A percentile compares a stretch with the other conserved stretches of the same genome.
Evolutionary conservation across 2,888 invertebrate genomes (phyloP).

Genomic region (Conops quadrifasciatus): DNA sequence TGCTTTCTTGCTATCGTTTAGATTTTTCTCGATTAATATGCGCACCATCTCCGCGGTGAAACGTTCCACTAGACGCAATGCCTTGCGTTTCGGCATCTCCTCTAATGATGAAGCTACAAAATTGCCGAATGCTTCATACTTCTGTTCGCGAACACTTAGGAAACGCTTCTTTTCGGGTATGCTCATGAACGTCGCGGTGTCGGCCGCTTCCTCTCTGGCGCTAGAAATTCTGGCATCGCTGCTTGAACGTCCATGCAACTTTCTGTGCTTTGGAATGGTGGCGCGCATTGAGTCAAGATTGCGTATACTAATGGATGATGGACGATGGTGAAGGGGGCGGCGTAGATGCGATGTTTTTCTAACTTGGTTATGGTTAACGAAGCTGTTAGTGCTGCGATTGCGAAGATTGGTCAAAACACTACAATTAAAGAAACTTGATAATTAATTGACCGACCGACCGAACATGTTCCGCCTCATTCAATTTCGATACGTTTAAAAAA

Average conservation of each 20-base stretch:
- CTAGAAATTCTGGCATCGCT: background rate
- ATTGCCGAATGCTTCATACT: conserved; percentile 59
- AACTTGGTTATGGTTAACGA: too few relatives aligned
- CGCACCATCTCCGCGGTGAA: conserved; percentile 62
- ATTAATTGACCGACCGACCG: too few relatives aligned
- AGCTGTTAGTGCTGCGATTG: background rate
- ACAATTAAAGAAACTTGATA: too few relatives aligned
- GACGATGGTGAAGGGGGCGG: conserved; percentile 16
- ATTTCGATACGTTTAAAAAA: too few relatives aligned
- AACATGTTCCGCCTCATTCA: too few relatives aligned
- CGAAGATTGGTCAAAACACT: background rate
- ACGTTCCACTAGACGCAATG: conserved; percentile 60
- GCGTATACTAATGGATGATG: conserved; percentile 40
- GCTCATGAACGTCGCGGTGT: background rate
- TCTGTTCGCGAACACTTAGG: conserved; percentile 44
- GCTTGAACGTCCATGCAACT: background rate
- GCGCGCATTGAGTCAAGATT: conserved; percentile 39
- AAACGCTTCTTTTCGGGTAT: conserved; percentile 35
- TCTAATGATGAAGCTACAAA: conserved; percentile 60
- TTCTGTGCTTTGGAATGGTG: conserved; percentile 14
- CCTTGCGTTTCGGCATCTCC: conserved; percentile 57
- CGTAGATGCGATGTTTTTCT: background rate
- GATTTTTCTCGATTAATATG: conserved; percentile 52
- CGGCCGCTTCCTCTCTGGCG: background rate
- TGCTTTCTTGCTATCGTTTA: too few relatives aligned